Percentiles rank a stretch among this genome's conserved stretches.
Conservation (phyloP, 2,797 vertebrate genomes). For the Vipera ursinii region DNA sequence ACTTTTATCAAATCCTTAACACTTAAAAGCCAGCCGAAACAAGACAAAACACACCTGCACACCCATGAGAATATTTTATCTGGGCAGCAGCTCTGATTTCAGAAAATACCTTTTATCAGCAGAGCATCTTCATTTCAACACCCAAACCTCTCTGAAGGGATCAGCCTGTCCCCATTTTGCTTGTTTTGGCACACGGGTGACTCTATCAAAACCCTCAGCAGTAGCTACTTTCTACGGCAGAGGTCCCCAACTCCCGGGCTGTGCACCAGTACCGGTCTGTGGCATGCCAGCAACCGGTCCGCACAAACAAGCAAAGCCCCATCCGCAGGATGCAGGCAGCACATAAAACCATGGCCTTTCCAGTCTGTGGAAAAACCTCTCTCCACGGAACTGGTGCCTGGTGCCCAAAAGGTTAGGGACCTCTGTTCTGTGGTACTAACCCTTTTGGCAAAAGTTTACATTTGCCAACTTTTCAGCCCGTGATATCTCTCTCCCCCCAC, state of each 20-base stretch:
- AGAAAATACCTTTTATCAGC: background rate
- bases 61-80: background rate
- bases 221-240: background rate
- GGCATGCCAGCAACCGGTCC: too few species aligned
- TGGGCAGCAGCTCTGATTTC: background rate
- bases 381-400: too few species aligned
- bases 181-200: background rate
- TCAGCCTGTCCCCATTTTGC: background rate
- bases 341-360: too few species aligned
- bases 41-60: background rate
- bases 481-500: background rate
- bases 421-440: too few species aligned
- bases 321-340: too few species aligned
- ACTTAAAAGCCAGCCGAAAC: background rate
- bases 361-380: too few species aligned
- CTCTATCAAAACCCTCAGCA: background rate
- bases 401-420: too few species aligned
- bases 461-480: background rate
- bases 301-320: too few species aligned
- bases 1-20: background rate
- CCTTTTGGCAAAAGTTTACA: background rate
- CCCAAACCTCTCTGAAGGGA: background rate
- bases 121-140: background rate
- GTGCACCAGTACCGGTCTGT: too few species aligned
- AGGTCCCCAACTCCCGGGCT: too few species aligned